Evolutionary conservation across 2,113 vertebrate genomes (phyloP), one percentile per base, ranked within the genome.

Genomic region (Ellobius talpinus): DNA sequence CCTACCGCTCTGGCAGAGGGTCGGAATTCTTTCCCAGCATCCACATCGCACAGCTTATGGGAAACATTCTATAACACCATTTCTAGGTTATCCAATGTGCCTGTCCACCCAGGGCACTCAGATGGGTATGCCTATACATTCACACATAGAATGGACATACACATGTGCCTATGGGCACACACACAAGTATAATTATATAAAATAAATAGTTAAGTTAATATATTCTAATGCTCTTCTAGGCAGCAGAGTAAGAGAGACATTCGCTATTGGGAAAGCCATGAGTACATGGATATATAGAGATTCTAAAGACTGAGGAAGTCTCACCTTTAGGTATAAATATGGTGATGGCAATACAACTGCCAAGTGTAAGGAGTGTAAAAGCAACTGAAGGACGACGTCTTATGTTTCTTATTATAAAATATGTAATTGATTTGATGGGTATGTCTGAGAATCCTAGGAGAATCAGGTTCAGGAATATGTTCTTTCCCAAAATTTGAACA

Each of bases 241-340:
- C 4, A 24, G 52, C 33, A 78, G 19, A 58, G 33, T 13, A 6
- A 13, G 10, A 29, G 2, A 45, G 84, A 24, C 10, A 9, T 36
- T 42, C 26, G 52, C 0, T 52, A 84, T 74, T 94, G 39, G 24
- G 7, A 39, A 74, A 47, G n/a, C 19, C 1, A 42, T 45, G 13
- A 19, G 8, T 85, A 63, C 13, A 19, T 65, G 13, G 3, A 88
- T 23, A 47, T 47, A 16, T 29, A 31, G 33, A 78, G 45, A 61
- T 47, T 95, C 21, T 45, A 68, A 58, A 68, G 12, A 72, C 31
- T 33, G 23, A 68, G 14, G 10, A 74, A 24, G 7, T 95, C 94
- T 91, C 36, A 95, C 94, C 82, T 95, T 87, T 70, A 63, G 94
- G 6, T 2, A 91, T 19, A 87, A 95, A 91, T 36, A 91, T 61